phyloP scores from a whole-genome alignment of 2,888 invertebrate species.

The Cephus runcator region DNA sequence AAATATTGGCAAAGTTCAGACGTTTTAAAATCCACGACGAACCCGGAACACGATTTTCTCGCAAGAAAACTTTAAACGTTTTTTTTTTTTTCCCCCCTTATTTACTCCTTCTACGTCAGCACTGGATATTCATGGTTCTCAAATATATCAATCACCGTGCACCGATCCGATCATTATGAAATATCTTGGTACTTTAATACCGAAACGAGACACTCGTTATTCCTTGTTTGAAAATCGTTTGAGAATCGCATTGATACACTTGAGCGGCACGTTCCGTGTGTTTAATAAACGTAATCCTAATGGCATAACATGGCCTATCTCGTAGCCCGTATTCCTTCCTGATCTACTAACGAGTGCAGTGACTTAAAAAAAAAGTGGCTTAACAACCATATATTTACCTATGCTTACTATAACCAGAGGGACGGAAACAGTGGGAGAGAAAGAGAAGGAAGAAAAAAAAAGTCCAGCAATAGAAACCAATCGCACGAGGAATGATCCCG shows the following conservation, averaged over 20 bases:
- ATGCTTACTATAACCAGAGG: background rate
- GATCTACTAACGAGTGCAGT: background rate
- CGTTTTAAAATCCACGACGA: background rate
- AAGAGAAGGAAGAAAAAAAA: background rate
- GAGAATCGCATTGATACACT: background rate
- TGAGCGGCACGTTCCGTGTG: background rate
- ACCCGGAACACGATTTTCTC: background rate
- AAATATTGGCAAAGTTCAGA: background rate
- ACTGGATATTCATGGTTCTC: background rate
- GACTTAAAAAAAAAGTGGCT: background rate
- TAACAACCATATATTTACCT: background rate
- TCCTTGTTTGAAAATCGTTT: background rate
- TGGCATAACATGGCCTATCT: background rate
- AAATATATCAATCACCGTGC: background rate
- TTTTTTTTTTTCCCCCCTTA: background rate
- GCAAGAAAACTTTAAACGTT: background rate
- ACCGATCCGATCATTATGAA: background rate
- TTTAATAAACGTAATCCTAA: background rate
- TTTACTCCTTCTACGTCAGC: too few relatives aligned
- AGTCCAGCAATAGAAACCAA: background rate
- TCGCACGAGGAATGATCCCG: background rate
- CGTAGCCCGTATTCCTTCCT: background rate
- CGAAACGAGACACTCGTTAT: background rate
- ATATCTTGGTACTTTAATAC: background rate
- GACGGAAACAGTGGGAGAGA: background rate